Percentiles rank a stretch among this genome's conserved stretches.
Conservation (phyloP, 35 echinoderm and acorn worm genomes). For the Nesometra sesokonis region DNA sequence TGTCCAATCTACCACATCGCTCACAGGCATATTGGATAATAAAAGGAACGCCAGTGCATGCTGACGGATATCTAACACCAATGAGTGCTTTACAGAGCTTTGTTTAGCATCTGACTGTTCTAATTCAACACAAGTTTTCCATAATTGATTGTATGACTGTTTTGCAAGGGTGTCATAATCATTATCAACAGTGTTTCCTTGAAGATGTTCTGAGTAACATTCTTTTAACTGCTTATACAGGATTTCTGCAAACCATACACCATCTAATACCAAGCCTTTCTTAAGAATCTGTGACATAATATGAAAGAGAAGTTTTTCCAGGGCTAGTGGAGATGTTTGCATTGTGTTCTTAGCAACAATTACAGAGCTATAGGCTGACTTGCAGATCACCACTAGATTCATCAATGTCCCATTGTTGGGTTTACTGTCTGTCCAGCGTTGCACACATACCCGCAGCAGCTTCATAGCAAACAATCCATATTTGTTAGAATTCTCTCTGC, state of each 20-base stretch:
- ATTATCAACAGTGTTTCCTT: conserved; percentile 36
- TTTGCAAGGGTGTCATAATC: conserved; percentile 76
- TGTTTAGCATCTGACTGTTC: conserved; percentile 49
- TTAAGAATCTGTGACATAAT: conserved; percentile 51
- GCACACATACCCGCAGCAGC: conserved; percentile 57
- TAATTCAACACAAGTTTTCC: conserved; percentile 61
- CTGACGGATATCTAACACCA: conserved; percentile 42
- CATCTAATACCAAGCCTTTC: conserved; percentile 42
- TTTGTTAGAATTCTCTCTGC: conserved; percentile 17
- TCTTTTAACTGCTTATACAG: conserved; percentile 34
- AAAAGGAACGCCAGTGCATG: conserved; percentile 48
- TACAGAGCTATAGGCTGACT: conserved; percentile 41
- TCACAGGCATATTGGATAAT: conserved; percentile 42
- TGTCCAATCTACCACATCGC: conserved; percentile 54
- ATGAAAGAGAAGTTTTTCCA: conserved; percentile 83
- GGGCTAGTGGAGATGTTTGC: conserved; percentile 29
- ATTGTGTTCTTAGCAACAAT: conserved; percentile 28
- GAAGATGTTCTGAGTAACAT: conserved; percentile 9
- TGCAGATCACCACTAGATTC: conserved; percentile 36
- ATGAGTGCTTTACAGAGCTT: conserved; percentile 9
- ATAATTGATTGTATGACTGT: conserved; percentile 69
- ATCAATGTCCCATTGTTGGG: neutral
- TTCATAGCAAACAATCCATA: conserved; percentile 69
- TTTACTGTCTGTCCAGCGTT: conserved; percentile 34
- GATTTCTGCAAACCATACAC: conserved; percentile 32